phyloP scores from a whole-genome alignment of 64 coral and sea anemone genomes.

The Orbicella faveolata region DNA sequence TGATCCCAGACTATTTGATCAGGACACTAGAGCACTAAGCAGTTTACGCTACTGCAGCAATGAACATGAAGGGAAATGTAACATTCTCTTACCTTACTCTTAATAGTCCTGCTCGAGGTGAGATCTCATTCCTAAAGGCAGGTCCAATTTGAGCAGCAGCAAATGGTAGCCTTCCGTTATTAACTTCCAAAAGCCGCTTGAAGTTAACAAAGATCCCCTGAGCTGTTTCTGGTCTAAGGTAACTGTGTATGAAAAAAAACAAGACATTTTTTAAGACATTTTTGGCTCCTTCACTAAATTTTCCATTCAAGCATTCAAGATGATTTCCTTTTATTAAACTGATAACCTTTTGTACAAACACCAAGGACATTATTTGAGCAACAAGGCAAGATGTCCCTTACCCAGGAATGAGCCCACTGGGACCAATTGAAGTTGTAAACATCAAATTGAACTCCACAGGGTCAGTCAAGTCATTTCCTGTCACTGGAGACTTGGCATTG shows the following conservation, averaged over 20 bases:
- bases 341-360: too few relatives aligned
- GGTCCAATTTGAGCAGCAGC: slow-evolving; percentile 93
- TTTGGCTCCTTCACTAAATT: too few relatives aligned
- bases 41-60: too few relatives aligned
- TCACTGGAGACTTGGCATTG: slow-evolving; percentile 80
- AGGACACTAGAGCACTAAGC: too few relatives aligned
- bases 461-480: slow-evolving; percentile 89
- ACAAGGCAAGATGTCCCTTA: slow-evolving; percentile 39
- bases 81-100: slow-evolving; percentile 79
- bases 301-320: too few relatives aligned
- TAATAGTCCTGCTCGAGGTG: slow-evolving; percentile 87
- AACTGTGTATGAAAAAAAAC: slow-evolving; percentile 50
- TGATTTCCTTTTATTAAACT: too few relatives aligned
- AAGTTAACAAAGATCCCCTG: slow-evolving; percentile 99
- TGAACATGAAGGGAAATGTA: neutral
- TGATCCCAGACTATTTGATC: too few relatives aligned
- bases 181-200: slow-evolving; percentile 94
- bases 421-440: slow-evolving; percentile 98
- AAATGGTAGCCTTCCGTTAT: slow-evolving; percentile 96
- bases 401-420: slow-evolving; percentile 91
- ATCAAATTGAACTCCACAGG: slow-evolving; percentile 97
- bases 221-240: slow-evolving; percentile 94
- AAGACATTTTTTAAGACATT: neutral
- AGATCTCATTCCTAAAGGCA: slow-evolving; percentile 99
- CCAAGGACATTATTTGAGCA: neutral